A percentile compares a stretch with the other conserved stretches of the same genome.
These are phyloP conservation scores for Seriola quinqueradiata DNA, from an alignment of 2,113 vertebrate genomes.

Conservation along the genomic window DNA sequence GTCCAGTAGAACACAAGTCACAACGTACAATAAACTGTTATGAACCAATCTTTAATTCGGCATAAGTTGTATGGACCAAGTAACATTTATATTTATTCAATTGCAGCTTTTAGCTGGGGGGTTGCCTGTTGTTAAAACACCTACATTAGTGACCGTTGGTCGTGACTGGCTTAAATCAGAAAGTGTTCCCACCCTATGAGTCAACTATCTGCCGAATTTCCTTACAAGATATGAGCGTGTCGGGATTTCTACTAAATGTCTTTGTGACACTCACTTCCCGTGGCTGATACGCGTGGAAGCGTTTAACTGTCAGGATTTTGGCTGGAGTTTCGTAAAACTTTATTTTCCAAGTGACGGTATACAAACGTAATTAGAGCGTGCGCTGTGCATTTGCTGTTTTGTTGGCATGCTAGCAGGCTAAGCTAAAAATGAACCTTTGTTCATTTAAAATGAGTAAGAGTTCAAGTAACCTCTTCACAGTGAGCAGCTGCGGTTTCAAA, in stretches of 20 bases:
- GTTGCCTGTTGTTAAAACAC: background rate
- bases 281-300: background rate
- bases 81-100: background rate
- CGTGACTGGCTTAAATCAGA: background rate
- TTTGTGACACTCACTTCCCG: rapidly evolving
- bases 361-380: background rate
- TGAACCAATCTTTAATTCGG: background rate
- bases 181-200: background rate
- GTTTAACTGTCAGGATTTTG: background rate
- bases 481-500: background rate
- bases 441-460: too few relatives aligned
- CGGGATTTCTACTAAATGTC: background rate
- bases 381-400: background rate
- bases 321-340: background rate
- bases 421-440: background rate
- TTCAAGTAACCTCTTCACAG: background rate
- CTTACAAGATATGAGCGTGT: background rate
- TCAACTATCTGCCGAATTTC: background rate
- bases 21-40: rapidly evolving
- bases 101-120: background rate
- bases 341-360: background rate
- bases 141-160: too few relatives aligned
- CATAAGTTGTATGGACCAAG: rapidly evolving
- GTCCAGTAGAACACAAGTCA: rapidly evolving
- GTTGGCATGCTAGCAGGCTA: conserved; percentile 26